These are phyloP conservation scores for Hydractinia symbiolongicarpus DNA, from an alignment of 30 jellyfish, hydroid and myxozoan species.

Conservation along the genomic window DNA sequence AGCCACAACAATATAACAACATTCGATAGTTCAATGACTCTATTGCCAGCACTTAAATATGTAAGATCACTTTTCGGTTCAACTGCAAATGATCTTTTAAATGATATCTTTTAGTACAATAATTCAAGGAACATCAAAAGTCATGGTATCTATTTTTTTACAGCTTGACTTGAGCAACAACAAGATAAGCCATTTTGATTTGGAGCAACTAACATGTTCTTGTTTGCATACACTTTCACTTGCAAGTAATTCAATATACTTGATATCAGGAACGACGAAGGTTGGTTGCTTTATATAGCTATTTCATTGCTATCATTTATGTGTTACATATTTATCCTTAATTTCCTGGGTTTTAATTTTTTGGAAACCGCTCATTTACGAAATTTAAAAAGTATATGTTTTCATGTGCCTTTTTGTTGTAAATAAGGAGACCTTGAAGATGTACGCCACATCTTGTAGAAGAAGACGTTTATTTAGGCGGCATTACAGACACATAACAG, in stretches of 20 bases:
- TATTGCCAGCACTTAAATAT: constrained; percentile 64
- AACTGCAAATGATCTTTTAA: not conserved
- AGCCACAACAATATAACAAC: constrained; percentile 80
- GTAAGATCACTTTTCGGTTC: constrained; percentile 5
- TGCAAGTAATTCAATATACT: constrained; percentile 59
- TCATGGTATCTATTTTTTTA: not conserved
- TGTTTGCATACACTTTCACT: constrained; percentile 60
- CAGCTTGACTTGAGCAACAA: constrained; percentile 81
- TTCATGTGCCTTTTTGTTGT: too few species aligned
- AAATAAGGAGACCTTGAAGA: too few species aligned
- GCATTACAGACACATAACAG: too few species aligned
- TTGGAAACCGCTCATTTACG: too few species aligned
- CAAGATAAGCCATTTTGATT: constrained; percentile 73
- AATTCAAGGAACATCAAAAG: not conserved
- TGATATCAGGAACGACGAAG: constrained; percentile 81
- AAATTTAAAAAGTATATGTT: too few species aligned
- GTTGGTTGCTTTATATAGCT: constrained; percentile 17
- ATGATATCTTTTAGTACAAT: not conserved
- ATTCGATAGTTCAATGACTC: constrained; percentile 62
- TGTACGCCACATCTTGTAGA: too few species aligned
- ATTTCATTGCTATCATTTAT: not conserved
- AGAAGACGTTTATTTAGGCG: too few species aligned
- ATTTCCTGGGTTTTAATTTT: too few species aligned
- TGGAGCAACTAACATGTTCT: constrained; percentile 60
- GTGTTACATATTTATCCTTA: too few species aligned